Evolutionary conservation across 1,140 invertebrate genomes (phyloP), one percentile per base, ranked within the genome.

Genomic region (Octopus sinensis): DNA sequence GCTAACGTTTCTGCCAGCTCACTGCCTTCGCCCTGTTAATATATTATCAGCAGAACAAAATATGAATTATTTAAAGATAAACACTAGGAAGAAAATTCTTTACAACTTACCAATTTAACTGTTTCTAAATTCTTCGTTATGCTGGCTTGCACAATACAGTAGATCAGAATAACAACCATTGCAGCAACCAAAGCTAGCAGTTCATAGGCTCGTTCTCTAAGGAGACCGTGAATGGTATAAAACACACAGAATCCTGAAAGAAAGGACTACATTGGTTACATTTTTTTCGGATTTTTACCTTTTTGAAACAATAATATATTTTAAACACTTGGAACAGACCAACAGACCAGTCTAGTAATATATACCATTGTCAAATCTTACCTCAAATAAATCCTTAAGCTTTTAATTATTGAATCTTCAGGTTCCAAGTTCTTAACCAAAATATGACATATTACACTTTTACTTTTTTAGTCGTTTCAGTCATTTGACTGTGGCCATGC

Each of bases 131-230:
- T 13, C 5, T 13, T 73, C 4, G 4, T 73, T 23, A 73, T 6
- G 6, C 5, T 13, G 13, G 6, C 87, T 77, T 87, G 86, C 30
- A 86, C 80, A 6, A 85, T 81, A 78, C 87, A 88, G 77, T 87
- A 88, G 9, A 83, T 62, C 23, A 87, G 13, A 13, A 88, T 85
- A n/a, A 85, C 81, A 2, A 86, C 7, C 23, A 86, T 83, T 43
- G 85, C 86, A 56, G 82, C 83, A 30, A 85, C 82, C 51, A 87
- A 80, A 2, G 84, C 87, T 53, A 85, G 85, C 52, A 88, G 75
- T 78, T 88, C 87, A 82, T 84, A 88, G 5, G 80, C 81, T 53
- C 83, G 82, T 81, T 88, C 87, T 54, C 87, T 80, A 43, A 88
- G 82, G 10, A 86, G 78, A 30, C 87, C 87, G 84, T 88, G 85